Evolutionary conservation across 2,797 vertebrate genomes (phyloP), one percentile per base, ranked within the genome.

Genomic region (Oreochromis mossambicus): DNA sequence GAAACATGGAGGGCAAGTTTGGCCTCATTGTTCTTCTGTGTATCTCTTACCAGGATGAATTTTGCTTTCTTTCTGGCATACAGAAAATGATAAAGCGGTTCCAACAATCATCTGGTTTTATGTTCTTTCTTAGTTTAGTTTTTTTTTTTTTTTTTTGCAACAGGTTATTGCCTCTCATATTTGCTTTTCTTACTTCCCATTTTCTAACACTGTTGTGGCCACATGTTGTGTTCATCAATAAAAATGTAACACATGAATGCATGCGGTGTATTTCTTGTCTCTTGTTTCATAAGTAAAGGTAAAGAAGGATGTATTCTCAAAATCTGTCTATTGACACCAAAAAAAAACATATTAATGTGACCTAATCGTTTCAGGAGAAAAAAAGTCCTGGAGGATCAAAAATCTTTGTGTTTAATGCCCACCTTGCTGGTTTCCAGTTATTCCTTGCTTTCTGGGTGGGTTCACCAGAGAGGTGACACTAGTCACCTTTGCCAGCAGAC

Each of bases 371-470:
- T 26, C 26, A 26, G 26, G 26, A 24, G 24, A 24, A 26, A 26
- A 26, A 26, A 26, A 26, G 26, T 26, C 4, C 4, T 26, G 26
- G 38, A 26, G 38, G 12, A 15, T 43, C 63, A 26, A 68, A 41
- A 15, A 0, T 66, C 61, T 66, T 66, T 68, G 4, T 24, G 36
- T 9, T 68, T 24, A 41, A 41, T 38, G 7, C 7, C n/a, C 4
- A 68, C 63, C 19, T 13, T 41, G 36, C 63, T 21, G 61, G 61
- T 24, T 66, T 66, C n/a, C 63, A 21, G n/a, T 38, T 24, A 7
- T 41, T 14, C 0, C 0, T 41, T 68, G 36, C 0, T 68, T 68
- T 2, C 63, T 68, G 12, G 5, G 2, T 68, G 2, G 13, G 63
- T 41, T 68, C 36, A 9, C 36, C 13, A 43, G n/a, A 24, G 36